Evolutionary conservation across 2,113 vertebrate genomes (phyloP), one percentile per base, ranked within the genome.

Genomic region (Mionectes macconnelli): DNA sequence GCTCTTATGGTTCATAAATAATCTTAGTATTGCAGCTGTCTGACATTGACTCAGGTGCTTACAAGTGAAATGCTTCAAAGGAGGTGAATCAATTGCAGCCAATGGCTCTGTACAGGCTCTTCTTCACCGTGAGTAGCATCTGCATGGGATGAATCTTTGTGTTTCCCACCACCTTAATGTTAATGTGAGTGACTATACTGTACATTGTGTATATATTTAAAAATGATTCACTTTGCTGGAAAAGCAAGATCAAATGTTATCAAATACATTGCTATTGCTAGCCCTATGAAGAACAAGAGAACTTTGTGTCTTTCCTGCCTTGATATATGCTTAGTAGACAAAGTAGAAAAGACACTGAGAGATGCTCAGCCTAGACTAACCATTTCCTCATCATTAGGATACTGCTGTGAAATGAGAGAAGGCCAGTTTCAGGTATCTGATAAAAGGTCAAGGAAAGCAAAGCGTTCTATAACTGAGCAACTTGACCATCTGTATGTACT

Each of bases 41-140:
- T 85, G n/a, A 14, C 20, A 35, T 24, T 56, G 49, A 20, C 13
- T 45, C 31, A 37, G 39, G 8, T 66, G 24, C 53, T 81, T 37
- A 7, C 2, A 9, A 22, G 6, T 49, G 39, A 87, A 81, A 62
- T 55, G 5, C 23, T 30, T 69, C 12, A 27, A 44, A 20, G 40
- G 50, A 66, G 19, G 13, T 31, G 14, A 6, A 49, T 44, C 62
- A 70, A 13, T 57, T 78, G 25, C n/a, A 53, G 40, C n/a, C 42
- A 50, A 1, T 10, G 24, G 27, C 9, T 14, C 16, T 79, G 7
- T 49, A 25, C 3, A 59, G 45, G 27, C 30, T 33, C 23, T 64
- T 80, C 33, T 77, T 56, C 49, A 20, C 21, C 56, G 49, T 0
- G 0, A 40, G 19, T 5, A 49, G 31, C 42, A 37, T 53, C 22